Evolutionary conservation across 2,113 vertebrate genomes (phyloP).

Genomic region (Parus major): DNA sequence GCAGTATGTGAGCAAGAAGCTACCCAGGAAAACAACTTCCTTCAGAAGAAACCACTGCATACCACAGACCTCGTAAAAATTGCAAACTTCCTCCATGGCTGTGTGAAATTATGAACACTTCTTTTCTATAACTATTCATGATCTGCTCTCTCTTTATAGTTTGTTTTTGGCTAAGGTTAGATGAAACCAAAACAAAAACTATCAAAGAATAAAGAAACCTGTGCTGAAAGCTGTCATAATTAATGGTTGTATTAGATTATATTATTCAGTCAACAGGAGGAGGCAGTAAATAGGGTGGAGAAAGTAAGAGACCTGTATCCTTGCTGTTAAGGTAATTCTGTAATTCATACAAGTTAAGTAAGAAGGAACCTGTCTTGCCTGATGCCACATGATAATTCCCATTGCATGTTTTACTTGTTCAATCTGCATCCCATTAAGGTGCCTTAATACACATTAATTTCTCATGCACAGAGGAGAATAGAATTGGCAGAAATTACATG

Average conservation of each 20-base stretch:
- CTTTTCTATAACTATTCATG: background rate
- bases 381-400: background rate
- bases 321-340: background rate
- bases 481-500: background rate
- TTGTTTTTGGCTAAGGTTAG: background rate
- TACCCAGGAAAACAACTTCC: background rate
- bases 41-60: background rate
- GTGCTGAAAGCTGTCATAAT: background rate
- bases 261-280: background rate
- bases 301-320: background rate
- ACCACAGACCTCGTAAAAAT: background rate
- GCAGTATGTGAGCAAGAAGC: background rate
- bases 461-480: background rate
- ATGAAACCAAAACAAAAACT: background rate
- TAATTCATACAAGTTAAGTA: background rate
- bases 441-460: background rate
- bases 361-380: constrained; percentile 24
- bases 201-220: background rate
- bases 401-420: background rate
- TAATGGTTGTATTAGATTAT: background rate
- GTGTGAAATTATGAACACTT: background rate
- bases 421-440: background rate
- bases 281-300: background rate
- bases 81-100: background rate
- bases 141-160: background rate